Base-by-base conservation (phyloP, 2,797 vertebrate species). In the Alauda arvensis region DNA sequence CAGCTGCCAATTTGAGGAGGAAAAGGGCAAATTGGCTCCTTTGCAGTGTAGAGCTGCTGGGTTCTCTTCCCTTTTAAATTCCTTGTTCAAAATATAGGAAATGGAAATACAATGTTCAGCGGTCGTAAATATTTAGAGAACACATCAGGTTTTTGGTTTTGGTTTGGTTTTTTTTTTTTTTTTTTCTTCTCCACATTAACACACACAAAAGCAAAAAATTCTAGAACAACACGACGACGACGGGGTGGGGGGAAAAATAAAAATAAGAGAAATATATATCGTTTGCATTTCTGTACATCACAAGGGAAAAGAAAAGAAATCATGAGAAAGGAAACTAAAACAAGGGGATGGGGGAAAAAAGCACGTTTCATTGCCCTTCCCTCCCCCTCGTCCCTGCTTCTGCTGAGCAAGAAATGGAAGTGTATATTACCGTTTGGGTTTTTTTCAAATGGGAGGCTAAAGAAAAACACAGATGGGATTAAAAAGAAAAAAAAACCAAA, bases 51-150 rank as follows among this genome's bases (percentile, higher is more conserved):
- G 83, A 83, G 85, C 86, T 91, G 70, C 80, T 77, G 19, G 59
- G 94, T 95, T 96, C 85, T 88, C 96, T 97, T 98, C 97, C 97
- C 97, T 97, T 97, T 97, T 98, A 97, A 97, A 97, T 96, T 78
- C 94, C 93, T 88, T 53, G 49, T 93, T 90, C 45, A 90, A 93
- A 90, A 75, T 88, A 95, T n/a, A 92, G 87, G 91, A 61, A 63
- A 94, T 83, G 87, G 91, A 91, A 90, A 72, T 86, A 92, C 81
- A 91, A 88, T 85, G 79, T 92, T 89, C 92, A 87, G 95, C 34
- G 68, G 59, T 74, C 18, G 34, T 93, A 88, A 93, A 89, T 94
- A 96, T 92, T 95, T 88, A 95, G 92, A 83, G 96, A 95, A 94
- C 86, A 87, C 89, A 94, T 87, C 85, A 92, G 93, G 21, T 57